Evolutionary conservation across 1,140 invertebrate genomes (phyloP).

Genomic region (Nomia melanderi): DNA sequence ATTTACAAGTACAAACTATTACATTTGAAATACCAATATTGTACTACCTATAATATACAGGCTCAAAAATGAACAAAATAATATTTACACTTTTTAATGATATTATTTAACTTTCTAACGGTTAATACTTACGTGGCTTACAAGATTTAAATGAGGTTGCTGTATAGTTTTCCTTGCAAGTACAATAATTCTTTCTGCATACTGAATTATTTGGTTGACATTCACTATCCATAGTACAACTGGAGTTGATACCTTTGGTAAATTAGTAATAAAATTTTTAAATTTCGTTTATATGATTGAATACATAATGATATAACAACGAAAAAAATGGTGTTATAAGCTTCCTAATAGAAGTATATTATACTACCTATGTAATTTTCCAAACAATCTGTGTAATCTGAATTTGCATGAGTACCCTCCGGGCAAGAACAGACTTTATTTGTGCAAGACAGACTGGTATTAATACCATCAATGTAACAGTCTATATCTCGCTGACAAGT

Average conservation of each 20-base stretch:
- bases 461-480: constrained; percentile 46
- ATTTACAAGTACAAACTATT: too few species aligned
- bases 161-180: constrained; percentile 25
- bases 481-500: constrained; percentile 53
- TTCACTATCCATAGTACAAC: neutral
- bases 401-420: constrained; percentile 37
- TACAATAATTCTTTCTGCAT: constrained; percentile 17
- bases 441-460: constrained; percentile 32
- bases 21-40: too few species aligned
- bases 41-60: too few species aligned
- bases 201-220: constrained; percentile 13
- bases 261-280: too few species aligned
- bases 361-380: constrained; percentile 26
- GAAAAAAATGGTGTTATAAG: neutral
- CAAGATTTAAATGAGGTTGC: neutral
- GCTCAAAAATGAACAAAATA: too few species aligned
- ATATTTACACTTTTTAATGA: neutral
- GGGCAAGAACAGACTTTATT: constrained; percentile 52
- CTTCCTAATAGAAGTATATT: neutral
- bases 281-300: too few species aligned
- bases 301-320: too few species aligned
- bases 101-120: too few species aligned
- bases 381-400: constrained; percentile 38
- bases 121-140: constrained; percentile 19
- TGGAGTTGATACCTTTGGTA: constrained; percentile 48